Percentiles rank a stretch among this genome's conserved stretches.
Conservation (phyloP, 2,888 invertebrate genomes). For the Hedychridium roseum region DNA sequence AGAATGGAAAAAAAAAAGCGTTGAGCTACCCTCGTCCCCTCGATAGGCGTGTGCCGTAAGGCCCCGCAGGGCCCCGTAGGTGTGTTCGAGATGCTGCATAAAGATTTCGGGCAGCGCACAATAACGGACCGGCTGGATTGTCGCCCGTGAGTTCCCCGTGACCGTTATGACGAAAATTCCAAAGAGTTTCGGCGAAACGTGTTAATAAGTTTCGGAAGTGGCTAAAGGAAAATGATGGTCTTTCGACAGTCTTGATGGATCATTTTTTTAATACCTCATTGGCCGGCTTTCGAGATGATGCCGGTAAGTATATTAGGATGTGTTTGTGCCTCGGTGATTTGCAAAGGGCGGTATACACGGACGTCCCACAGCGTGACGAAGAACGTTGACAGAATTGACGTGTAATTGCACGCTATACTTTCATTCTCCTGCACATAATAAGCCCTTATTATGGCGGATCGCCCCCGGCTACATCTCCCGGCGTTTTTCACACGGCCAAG, state of each 20-base stretch:
- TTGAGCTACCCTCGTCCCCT: slow-evolving; percentile 54
- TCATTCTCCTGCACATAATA: slow-evolving; percentile 34
- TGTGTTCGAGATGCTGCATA: slow-evolving; percentile 58
- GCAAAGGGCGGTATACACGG: slow-evolving; percentile 5
- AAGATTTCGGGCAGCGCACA: slow-evolving; percentile 54
- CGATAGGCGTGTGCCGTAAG: slow-evolving; percentile 58
- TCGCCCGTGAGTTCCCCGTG: slow-evolving; percentile 49
- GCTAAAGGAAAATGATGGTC: too few relatives aligned
- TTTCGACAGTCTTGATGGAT: too few relatives aligned
- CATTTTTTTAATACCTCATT: too few relatives aligned
- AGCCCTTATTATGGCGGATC: slow-evolving; percentile 37
- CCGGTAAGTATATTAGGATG: too few relatives aligned
- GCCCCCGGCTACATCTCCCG: slow-evolving; percentile 34
- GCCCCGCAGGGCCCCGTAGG: slow-evolving; percentile 48
- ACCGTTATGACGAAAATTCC: slow-evolving; percentile 53
- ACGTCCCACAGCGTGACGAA: slow-evolving; percentile 36
- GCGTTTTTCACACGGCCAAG: slow-evolving; percentile 31
- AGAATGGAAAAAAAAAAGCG: slow-evolving; percentile 36
- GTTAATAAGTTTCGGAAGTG: slow-evolving; percentile 1
- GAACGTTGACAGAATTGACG: slow-evolving; percentile 43
- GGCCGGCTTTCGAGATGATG: too few relatives aligned
- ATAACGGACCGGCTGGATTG: slow-evolving; percentile 50
- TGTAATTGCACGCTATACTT: slow-evolving; percentile 40
- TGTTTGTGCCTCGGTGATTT: slow-evolving; percentile 6
- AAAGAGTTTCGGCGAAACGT: slow-evolving; percentile 6